Base-by-base conservation (phyloP, 2,113 vertebrate genomes). In the Drymodes brunneopygia region DNA sequence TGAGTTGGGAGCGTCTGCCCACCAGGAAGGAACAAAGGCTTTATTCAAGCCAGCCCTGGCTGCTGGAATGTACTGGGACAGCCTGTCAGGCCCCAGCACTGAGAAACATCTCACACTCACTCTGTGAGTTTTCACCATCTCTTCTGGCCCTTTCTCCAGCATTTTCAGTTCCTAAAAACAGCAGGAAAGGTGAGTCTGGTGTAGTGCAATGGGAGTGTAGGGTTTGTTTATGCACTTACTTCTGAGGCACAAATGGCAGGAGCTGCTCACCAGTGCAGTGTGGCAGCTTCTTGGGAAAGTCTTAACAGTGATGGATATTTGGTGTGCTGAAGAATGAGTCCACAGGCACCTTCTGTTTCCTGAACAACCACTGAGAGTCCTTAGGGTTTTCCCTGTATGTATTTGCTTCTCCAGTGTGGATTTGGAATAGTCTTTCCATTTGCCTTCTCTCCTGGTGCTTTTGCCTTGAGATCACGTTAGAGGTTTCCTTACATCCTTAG, bases 31-130 rank as follows among this genome's bases (percentile, higher is more conserved):
- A 94, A 82, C 80, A 69, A 90, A 87, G 67, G 69, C 81, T 85
- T 91, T 75, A 86, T 96, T 95, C 53, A 62, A 80, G 96, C 21
- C 90, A 96, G 91, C 66, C 35, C 3, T 16, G 77, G 35, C 79
- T 78, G 84, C 11, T 80, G 88, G 61, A 70, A 75, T 58, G 88
- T 36, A 35, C 53, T 15, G 4, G 90, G 67, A 48, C 67, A 86
- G 62, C 58, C 69, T 38, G 0, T 31, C 56, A 47, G 92, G 65
- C 57, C 72, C 82, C 36, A 15, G 79, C 62, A 28, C 5, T 44
- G 27, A 38, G 74, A 71, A 80, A 47, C 47, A 48, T 31, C 40
- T 42, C 35, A n/a, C 57, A 18, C 40, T 3, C 50, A 5, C 90
- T 61, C 81, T 47, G 24, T 9, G 81, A 33, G 83, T 1, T 88